Conservation (phyloP, 2,797 vertebrate species). For the Heliangelus exortis region DNA sequence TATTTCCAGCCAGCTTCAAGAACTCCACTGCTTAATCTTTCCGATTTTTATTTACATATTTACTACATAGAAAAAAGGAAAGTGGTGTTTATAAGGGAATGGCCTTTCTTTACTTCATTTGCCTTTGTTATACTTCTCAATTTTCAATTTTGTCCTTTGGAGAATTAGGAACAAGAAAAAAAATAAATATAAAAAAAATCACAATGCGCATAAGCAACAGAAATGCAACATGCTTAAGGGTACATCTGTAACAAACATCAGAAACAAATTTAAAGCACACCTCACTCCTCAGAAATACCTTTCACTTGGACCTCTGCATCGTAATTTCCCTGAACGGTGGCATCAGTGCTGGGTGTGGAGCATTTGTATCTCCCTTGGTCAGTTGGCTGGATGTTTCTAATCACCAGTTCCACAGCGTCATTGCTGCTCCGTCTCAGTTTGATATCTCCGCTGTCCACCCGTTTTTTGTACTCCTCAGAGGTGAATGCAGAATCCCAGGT, state of each 20-base stretch:
- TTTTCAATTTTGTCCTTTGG: neutral
- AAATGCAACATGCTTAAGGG: neutral
- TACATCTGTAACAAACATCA: neutral
- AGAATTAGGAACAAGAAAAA: neutral
- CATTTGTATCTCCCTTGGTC: slow-evolving; percentile 90
- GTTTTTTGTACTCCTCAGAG: slow-evolving; percentile 76
- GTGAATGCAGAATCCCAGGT: slow-evolving; percentile 88
- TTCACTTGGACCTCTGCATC: slow-evolving; percentile 86
- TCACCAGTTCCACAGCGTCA: slow-evolving; percentile 86
- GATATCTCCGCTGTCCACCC: slow-evolving; percentile 83
- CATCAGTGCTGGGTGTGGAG: slow-evolving; percentile 92
- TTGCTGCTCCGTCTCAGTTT: slow-evolving; percentile 79
- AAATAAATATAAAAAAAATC: neutral
- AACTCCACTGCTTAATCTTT: neutral
- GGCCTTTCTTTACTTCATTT: neutral
- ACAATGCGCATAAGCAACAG: neutral
- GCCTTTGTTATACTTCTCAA: neutral
- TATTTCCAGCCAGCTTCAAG: slow-evolving; percentile 5
- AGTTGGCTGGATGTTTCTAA: slow-evolving; percentile 78
- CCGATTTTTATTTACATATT: slow-evolving; percentile 19
- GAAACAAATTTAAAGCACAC: slow-evolving; percentile 55
- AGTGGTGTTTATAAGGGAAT: neutral
- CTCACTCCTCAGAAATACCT: slow-evolving; percentile 81
- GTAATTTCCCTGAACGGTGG: slow-evolving; percentile 89
- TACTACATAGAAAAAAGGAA: neutral